phyloP scores from a whole-genome alignment of 92 coral and sea anemone species.

The Parazoanthus swiftii region DNA sequence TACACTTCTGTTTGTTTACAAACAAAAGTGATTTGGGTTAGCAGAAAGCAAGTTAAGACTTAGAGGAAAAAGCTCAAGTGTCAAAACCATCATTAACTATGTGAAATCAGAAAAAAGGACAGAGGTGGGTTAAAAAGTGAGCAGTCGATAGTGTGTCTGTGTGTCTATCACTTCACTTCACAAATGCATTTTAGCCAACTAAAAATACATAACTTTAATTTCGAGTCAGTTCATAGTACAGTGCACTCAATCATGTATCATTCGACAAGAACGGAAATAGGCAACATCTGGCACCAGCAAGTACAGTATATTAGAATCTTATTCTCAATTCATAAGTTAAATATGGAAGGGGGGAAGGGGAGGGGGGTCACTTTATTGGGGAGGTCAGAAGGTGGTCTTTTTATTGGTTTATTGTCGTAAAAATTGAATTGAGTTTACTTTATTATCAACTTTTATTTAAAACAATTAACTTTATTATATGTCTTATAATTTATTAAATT shows the following conservation, averaged over 20 bases:
- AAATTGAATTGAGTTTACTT: conserved; percentile 4
- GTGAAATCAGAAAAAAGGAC: no score
- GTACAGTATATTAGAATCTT: background rate
- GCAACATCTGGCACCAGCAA: background rate
- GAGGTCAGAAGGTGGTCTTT: background rate
- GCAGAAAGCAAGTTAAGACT: no score
- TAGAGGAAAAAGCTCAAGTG: no score
- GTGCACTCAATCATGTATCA: background rate
- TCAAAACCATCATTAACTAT: no score
- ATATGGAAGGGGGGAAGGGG: no score
- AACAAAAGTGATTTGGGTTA: no score
- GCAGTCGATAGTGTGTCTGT: no score
- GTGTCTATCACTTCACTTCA: background rate
- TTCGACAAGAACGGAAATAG: background rate
- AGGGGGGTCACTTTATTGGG: conserved; percentile 6
- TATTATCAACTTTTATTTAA: conserved; percentile 17
- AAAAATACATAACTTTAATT: background rate
- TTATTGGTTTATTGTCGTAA: conserved; percentile 2
- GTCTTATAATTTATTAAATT: conserved; percentile 5
- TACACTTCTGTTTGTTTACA: no score
- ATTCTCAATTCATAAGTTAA: background rate
- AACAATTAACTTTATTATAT: background rate
- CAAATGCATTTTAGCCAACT: background rate
- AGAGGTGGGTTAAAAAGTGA: no score
- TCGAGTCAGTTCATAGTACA: background rate